Conservation (phyloP, 2,797 vertebrate genomes). For the Intellagama lesueurii region DNA sequence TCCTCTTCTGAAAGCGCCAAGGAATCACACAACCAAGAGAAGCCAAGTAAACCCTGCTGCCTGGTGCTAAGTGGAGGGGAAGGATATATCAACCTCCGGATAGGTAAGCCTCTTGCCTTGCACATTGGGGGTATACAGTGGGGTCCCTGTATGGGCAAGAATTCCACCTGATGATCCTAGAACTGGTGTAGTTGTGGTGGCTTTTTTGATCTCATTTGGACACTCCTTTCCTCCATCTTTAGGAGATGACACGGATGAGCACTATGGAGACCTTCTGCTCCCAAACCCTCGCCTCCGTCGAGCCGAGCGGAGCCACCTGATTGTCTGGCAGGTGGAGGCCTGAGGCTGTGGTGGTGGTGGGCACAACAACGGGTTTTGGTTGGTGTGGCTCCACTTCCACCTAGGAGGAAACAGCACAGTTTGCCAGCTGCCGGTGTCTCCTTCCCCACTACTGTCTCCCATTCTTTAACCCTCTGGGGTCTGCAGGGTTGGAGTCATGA, state of each 20-base stretch:
- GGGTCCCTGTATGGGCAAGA: neutral
- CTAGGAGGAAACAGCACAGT: neutral
- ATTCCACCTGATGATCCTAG: neutral
- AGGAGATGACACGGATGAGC: slow-evolving; percentile 77
- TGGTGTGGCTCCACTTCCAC: neutral
- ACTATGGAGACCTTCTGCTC: slow-evolving; percentile 66
- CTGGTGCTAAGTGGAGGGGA: slow-evolving; percentile 88
- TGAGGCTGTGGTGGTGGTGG: slow-evolving; percentile 11
- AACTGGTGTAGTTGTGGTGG: neutral
- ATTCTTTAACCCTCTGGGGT: neutral
- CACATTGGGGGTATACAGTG: neutral
- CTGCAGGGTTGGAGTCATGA: neutral
- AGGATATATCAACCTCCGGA: slow-evolving; percentile 88
- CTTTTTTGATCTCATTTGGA: neutral
- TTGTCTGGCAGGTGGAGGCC: slow-evolving; percentile 82
- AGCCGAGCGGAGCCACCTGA: slow-evolving; percentile 87
- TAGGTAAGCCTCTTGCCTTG: slow-evolving; percentile 76
- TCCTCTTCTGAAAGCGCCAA: slow-evolving; percentile 17
- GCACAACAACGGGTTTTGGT: neutral
- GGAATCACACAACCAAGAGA: slow-evolving; percentile 18
- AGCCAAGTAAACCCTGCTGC: slow-evolving; percentile 22
- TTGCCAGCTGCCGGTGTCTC: neutral
- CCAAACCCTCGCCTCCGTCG: slow-evolving; percentile 68
- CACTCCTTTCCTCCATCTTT: neutral
- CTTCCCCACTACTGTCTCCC: neutral